Evolutionary conservation across 2,797 vertebrate genomes (phyloP).

Genomic region (Pseudotriccus pelzelni): DNA sequence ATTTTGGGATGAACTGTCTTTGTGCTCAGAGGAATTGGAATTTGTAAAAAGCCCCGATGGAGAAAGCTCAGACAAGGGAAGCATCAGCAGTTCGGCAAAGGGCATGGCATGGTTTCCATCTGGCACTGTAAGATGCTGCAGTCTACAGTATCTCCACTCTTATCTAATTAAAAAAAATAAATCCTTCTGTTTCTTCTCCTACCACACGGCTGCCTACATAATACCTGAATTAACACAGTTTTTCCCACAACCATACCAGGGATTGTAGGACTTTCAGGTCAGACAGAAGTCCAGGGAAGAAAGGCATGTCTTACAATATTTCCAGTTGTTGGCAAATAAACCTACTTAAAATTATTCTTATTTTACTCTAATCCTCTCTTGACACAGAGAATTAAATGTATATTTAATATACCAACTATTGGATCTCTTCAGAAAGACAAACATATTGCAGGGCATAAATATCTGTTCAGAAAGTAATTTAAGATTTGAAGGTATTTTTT

Average conservation of each 20-base stretch:
- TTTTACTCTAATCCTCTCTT: background rate
- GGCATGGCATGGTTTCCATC: background rate
- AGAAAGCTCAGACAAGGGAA: background rate
- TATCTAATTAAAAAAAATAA: background rate
- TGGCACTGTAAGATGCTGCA: background rate
- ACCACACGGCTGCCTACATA: background rate
- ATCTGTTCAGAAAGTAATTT: background rate
- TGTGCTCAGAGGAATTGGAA: background rate
- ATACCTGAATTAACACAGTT: background rate
- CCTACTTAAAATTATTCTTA: background rate
- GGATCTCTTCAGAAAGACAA: constrained; percentile 9
- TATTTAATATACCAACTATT: background rate
- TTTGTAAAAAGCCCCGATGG: background rate
- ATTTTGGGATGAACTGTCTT: background rate
- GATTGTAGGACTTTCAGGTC: background rate
- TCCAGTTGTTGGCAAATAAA: background rate
- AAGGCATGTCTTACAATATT: background rate
- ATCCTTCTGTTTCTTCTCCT: background rate
- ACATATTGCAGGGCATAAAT: constrained; percentile 3
- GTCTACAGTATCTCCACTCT: background rate
- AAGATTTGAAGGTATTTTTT: background rate
- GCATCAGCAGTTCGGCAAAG: background rate
- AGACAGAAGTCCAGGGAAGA: background rate
- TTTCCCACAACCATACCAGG: background rate
- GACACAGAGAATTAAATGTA: background rate